Conservation (phyloP, 1,140 invertebrate species). For the Reticulitermes speratus region DNA sequence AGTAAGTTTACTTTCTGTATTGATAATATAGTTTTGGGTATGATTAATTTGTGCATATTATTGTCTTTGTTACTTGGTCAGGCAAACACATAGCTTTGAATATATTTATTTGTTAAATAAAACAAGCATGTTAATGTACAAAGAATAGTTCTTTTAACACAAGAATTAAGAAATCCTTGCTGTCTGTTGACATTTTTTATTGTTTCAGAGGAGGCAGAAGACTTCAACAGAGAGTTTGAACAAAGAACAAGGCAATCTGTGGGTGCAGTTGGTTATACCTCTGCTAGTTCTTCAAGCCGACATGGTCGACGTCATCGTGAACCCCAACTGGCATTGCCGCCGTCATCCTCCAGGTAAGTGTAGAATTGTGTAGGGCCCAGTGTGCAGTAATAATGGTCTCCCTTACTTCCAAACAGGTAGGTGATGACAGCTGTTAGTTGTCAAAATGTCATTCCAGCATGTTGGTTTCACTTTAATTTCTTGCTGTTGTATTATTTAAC, state of each 20-base stretch:
- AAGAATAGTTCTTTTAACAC: too few relatives aligned
- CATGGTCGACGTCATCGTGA: slow-evolving; percentile 21
- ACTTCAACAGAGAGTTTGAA: slow-evolving; percentile 31
- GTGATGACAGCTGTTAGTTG: not conserved
- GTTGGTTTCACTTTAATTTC: too few relatives aligned
- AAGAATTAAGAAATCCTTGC: too few relatives aligned
- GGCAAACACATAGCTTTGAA: too few relatives aligned
- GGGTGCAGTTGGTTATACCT: slow-evolving; percentile 13
- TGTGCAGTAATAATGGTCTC: not conserved
- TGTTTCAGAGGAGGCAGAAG: slow-evolving; percentile 27
- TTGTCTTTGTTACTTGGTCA: too few relatives aligned
- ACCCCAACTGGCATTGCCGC: slow-evolving; percentile 7
- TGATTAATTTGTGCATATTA: too few relatives aligned
- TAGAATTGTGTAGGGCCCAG: not conserved
- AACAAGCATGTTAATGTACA: too few relatives aligned
- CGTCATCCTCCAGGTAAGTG: slow-evolving; percentile 4
- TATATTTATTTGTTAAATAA: too few relatives aligned
- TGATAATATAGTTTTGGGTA: too few relatives aligned
- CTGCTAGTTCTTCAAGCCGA: not conserved
- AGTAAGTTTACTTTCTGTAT: too few relatives aligned
- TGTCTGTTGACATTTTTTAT: not conserved
- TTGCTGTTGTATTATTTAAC: too few relatives aligned
- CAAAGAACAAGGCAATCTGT: not conserved
- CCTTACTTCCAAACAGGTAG: not conserved
- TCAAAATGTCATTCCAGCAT: too few relatives aligned